Conservation (phyloP, 2,888 invertebrate species). For the Sepioteuthis lessoniana region DNA sequence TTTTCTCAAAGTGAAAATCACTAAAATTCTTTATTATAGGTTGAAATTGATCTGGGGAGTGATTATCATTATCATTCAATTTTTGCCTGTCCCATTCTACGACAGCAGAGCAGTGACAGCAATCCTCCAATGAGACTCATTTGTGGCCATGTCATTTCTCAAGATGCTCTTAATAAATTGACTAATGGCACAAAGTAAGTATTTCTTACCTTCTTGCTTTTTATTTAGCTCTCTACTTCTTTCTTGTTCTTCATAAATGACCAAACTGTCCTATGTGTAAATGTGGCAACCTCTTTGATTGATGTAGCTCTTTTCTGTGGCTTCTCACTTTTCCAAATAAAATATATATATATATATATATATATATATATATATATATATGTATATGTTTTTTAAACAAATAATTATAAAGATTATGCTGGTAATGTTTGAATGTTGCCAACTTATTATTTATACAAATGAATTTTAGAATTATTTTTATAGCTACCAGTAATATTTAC, state of each 20-base stretch:
- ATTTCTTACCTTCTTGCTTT: background rate
- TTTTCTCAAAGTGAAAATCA: too few species aligned
- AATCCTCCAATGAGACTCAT: slow-evolving; percentile 98
- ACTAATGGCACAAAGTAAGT: slow-evolving; percentile 92
- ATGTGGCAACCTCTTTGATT: too few species aligned
- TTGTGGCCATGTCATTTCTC: slow-evolving; percentile 98
- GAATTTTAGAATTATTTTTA: background rate
- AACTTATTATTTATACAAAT: background rate
- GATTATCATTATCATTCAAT: slow-evolving; percentile 96
- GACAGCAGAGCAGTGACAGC: slow-evolving; percentile 94
- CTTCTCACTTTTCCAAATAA: too few species aligned
- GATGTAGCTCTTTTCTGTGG: too few species aligned
- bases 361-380: too few species aligned
- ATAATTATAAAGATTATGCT: background rate
- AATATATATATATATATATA: too few species aligned
- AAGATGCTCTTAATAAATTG: slow-evolving; percentile 96
- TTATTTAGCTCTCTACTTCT: background rate
- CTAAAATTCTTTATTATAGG: slow-evolving; percentile 78
- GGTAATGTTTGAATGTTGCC: background rate
- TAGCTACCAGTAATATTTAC: background rate
- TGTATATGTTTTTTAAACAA: too few species aligned
- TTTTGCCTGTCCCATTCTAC: slow-evolving; percentile 97
- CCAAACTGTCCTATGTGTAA: background rate
- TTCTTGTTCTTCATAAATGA: background rate
- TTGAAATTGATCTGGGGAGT: slow-evolving; percentile 93